Base-by-base conservation (phyloP, 1,140 invertebrate genomes). In the Bemisia tabaci region DNA sequence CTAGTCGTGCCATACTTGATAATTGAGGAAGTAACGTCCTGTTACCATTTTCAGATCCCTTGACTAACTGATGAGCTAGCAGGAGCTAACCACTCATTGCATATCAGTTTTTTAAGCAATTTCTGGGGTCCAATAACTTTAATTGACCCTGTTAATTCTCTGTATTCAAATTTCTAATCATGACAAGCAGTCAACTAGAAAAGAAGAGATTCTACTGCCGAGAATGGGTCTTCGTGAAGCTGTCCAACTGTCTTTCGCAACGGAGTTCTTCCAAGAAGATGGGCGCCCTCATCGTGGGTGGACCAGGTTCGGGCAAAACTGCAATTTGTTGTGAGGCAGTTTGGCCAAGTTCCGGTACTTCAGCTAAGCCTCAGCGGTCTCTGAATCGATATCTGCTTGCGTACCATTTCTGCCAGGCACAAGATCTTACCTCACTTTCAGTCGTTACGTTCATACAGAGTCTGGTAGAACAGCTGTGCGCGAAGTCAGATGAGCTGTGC, bases 151-250 rank as follows among this genome's bases (percentile, higher is more conserved):
- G n/a, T n/a, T n/a, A n/a, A n/a, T n/a, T n/a, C n/a, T n/a, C n/a
- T n/a, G n/a, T n/a, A n/a, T n/a, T n/a, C n/a, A n/a, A n/a, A n/a
- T n/a, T 48, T 48, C 17, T 48, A 5, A 48, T 17, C 33, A 67
- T 67, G 66, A 67, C 62, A 26, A 63, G 61, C 25, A 62, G 66
- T 60, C 39, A 63, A 59, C 59, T 67, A 2, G 24, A 61, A 27
- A 61, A 67, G 22, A 67, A 67, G 59, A 60, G 61, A 23, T 88
- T 89, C 75, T 87, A 86, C 75, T 90, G 88, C 73, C 84, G 95
- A 21, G 94, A 97, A 78, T 97, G 94, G 95, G 92, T 91, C 1
- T 94, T 97, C 72, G 88, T 91, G 74, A 97, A 97, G 77, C 82
- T 97, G n/a, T 86, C 87, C 1, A 88, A 95, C 71, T 94, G 91